A percentile compares a stretch with the other conserved stretches of the same genome.
Evolutionary conservation across 2,797 vertebrate species (phyloP).

Genomic region (Lepus oiostolus): DNA sequence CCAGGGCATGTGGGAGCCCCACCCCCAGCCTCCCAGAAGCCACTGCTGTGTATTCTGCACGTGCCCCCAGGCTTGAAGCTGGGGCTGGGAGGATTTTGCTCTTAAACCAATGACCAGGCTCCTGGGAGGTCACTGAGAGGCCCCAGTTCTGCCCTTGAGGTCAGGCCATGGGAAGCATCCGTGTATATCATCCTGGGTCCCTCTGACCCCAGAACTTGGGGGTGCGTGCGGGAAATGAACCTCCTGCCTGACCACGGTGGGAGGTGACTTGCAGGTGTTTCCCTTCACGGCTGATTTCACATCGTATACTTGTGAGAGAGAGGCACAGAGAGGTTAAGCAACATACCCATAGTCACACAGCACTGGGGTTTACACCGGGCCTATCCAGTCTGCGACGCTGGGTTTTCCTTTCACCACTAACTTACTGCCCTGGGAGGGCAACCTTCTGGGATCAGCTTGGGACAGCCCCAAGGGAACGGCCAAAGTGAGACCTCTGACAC

Average conservation of each 20-base stretch:
- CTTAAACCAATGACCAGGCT: neutral
- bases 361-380: neutral
- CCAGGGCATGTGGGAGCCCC: neutral
- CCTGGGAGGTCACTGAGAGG: neutral
- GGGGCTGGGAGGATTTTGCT: neutral
- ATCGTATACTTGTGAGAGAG: neutral
- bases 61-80: neutral
- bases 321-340: neutral
- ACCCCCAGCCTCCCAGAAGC: neutral
- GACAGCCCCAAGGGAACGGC: neutral
- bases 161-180: neutral
- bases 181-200: neutral
- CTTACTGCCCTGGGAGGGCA: neutral
- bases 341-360: neutral
- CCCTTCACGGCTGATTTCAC: neutral
- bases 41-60: neutral
- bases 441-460: neutral
- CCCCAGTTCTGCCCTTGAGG: neutral
- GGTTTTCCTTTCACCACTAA: neutral
- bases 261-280: neutral
- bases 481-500: neutral
- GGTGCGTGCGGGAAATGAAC: rapidly evolving
- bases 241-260: neutral
- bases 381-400: neutral
- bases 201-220: neutral